phyloP scores from a whole-genome alignment of 1,140 invertebrate genomes.

The Philotrypesis tridentata region DNA sequence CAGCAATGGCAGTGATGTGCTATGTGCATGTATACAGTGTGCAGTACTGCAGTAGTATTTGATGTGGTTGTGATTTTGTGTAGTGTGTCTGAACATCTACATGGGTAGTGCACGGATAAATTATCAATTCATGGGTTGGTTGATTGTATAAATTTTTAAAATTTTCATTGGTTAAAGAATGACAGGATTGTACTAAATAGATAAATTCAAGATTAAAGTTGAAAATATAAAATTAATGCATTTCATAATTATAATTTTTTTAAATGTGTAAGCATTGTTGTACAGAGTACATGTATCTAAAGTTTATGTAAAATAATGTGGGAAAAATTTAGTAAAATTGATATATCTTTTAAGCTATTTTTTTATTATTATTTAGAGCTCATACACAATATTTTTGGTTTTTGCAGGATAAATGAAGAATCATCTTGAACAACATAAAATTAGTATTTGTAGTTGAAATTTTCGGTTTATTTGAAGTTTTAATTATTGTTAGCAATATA shows the following conservation, averaged over 20 bases:
- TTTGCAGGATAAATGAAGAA: background rate
- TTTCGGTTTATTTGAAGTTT: background rate
- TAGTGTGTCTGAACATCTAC: background rate
- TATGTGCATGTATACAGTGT: no score
- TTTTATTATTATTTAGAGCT: background rate
- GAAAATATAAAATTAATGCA: background rate
- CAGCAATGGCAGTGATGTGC: no score
- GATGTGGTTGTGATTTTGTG: no score
- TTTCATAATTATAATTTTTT: background rate
- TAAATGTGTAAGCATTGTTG: background rate
- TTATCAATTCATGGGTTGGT: background rate
- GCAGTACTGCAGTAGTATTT: no score
- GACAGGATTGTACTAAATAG: background rate
- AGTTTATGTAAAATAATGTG: background rate
- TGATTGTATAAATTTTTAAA: background rate
- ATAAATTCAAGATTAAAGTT: background rate
- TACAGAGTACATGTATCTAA: background rate
- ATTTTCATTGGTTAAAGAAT: background rate
- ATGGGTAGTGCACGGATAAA: background rate
- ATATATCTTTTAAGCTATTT: background rate
- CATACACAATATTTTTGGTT: background rate
- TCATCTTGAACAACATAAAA: background rate
- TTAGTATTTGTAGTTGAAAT: background rate
- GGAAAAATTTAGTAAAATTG: no score
- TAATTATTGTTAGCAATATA: constrained; percentile 35